Evolutionary conservation across 2,888 invertebrate species (phyloP).

Genomic region (Tubulanus polymorphus): DNA sequence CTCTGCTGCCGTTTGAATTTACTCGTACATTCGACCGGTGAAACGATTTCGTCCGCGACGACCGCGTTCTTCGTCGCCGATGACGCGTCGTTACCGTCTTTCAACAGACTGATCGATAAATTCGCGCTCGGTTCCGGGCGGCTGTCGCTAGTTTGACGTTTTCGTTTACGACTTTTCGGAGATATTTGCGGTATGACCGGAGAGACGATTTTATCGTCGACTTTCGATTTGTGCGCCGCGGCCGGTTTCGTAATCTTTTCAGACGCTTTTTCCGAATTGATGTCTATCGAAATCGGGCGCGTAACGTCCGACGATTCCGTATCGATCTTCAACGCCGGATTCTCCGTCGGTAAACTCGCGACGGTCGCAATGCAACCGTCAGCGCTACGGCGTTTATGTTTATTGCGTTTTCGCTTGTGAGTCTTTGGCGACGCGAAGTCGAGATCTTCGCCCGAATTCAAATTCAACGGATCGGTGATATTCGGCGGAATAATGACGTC

Average conservation of each 20-base stretch:
- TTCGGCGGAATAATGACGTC: conserved; percentile 91
- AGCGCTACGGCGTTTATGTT: conserved; percentile 26
- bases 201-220: conserved; percentile 35
- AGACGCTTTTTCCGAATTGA: conserved; percentile 17
- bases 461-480: conserved; percentile 84
- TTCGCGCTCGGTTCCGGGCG: conserved; percentile 34
- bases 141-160: conserved; percentile 32
- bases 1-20: neutral
- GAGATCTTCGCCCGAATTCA: conserved; percentile 55
- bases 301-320: too few relatives aligned
- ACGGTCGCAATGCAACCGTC: neutral
- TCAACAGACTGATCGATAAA: too few relatives aligned
- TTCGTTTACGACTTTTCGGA: conserved; percentile 30
- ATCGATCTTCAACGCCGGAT: too few relatives aligned
- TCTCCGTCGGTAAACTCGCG: neutral
- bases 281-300: neutral
- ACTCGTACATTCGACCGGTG: neutral
- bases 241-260: conserved; percentile 24
- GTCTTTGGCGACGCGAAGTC: conserved; percentile 9
- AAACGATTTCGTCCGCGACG: neutral
- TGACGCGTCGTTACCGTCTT: too few relatives aligned
- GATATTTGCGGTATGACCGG: conserved; percentile 40
- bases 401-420: conserved; percentile 27
- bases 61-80: neutral
- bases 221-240: neutral